phyloP scores from a whole-genome alignment of 2,888 invertebrate genomes.

The Tigriopus californicus region DNA sequence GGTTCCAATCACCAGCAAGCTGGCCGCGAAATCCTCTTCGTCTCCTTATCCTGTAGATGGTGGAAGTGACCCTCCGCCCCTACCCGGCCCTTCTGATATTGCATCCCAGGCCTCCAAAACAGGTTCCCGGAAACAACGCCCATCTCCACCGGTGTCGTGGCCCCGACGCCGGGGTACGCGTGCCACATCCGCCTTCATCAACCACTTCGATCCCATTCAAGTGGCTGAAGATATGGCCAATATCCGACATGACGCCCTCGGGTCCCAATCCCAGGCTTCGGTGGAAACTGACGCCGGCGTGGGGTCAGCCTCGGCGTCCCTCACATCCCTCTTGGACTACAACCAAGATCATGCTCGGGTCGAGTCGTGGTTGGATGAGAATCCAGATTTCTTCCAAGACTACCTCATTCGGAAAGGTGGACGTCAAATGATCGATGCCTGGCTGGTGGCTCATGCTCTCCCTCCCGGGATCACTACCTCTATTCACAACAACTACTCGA shows the following conservation, averaged over 20 bases:
- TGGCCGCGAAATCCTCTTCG: no score
- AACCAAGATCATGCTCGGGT: constrained; percentile 24
- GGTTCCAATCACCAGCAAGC: no score
- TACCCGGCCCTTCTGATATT: no score
- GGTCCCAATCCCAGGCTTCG: no score
- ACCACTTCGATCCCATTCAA: not conserved
- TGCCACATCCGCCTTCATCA: not conserved
- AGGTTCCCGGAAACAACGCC: not conserved
- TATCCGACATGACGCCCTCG: no score
- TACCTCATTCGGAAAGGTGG: constrained; percentile 34
- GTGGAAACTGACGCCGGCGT: no score
- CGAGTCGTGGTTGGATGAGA: constrained; percentile 32
- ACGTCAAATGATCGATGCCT: constrained; percentile 74
- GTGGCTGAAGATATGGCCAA: not conserved
- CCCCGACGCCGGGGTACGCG: not conserved
- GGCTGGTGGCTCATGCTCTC: constrained; percentile 59
- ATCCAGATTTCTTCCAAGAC: constrained; percentile 30
- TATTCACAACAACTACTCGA: constrained; percentile 22
- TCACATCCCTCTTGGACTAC: not conserved
- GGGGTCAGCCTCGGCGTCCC: no score
- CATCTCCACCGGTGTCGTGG: not conserved
- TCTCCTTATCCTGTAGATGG: no score
- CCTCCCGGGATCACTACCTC: constrained; percentile 23
- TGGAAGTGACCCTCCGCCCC: no score
- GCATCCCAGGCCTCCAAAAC: not conserved